Evolutionary conservation across 2,888 invertebrate species (phyloP).

Genomic region (Furcula furcula): DNA sequence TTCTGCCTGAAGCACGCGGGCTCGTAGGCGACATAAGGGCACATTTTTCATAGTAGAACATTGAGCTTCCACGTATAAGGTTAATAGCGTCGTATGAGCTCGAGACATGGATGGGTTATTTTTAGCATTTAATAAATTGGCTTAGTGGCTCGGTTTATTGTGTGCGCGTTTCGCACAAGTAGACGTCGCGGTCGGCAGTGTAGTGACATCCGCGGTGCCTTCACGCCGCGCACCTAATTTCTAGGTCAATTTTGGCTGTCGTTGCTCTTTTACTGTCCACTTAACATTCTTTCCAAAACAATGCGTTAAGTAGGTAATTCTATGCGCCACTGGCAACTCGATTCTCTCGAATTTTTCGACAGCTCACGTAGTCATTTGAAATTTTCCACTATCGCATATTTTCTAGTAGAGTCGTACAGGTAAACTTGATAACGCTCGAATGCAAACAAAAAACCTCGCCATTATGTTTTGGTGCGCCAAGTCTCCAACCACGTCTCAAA

Average conservation of each 20-base stretch:
- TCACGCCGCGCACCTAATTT: conserved; percentile 32
- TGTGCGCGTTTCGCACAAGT: conserved; percentile 69
- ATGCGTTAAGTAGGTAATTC: conserved; percentile 23
- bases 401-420: background rate
- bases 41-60: conserved; percentile 50
- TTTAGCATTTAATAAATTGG: conserved; percentile 81
- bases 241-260: conserved; percentile 54
- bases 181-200: conserved; percentile 43
- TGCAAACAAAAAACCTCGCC: conserved; percentile 12
- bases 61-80: conserved; percentile 69
- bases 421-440: conserved; percentile 15
- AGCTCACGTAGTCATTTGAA: background rate
- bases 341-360: conserved; percentile 11
- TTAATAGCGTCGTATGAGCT: conserved; percentile 71
- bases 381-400: conserved; percentile 9
- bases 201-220: conserved; percentile 42
- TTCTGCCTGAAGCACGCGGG: conserved; percentile 38
- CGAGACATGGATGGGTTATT: conserved; percentile 74
- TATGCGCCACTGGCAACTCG: conserved; percentile 9
- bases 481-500: conserved; percentile 35
- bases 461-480: conserved; percentile 22
- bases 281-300: conserved; percentile 39
- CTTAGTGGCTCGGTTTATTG: conserved; percentile 76
- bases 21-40: conserved; percentile 26
- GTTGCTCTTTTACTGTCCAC: conserved; percentile 36